Evolutionary conservation across 37 sponge, comb jelly and placozoan species (phyloP).

Genomic region (Ianthella basta): DNA sequence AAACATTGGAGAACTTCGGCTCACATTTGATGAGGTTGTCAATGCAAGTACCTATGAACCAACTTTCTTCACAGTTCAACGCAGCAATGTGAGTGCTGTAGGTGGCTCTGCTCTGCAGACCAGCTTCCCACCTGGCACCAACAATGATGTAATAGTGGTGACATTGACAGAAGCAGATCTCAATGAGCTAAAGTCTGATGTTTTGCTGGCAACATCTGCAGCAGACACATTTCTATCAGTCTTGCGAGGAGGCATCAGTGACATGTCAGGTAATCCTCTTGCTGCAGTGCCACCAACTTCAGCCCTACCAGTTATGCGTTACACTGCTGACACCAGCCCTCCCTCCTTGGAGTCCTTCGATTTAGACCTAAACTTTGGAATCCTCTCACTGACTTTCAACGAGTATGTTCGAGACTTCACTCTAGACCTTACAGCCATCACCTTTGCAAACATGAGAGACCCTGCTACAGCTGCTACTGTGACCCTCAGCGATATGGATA

Average conservation of each 20-base stretch:
- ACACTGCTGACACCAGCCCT: constrained; percentile 54
- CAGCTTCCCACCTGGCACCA: not conserved
- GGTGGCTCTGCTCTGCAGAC: not conserved
- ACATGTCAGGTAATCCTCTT: constrained; percentile 67
- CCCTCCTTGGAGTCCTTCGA: constrained; percentile 59
- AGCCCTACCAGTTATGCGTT: constrained; percentile 40
- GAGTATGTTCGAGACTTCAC: constrained; percentile 64
- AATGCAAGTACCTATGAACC: constrained; percentile 54
- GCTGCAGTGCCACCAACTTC: constrained; percentile 36
- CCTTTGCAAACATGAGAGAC: constrained; percentile 38
- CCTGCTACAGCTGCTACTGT: constrained; percentile 28
- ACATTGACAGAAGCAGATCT: constrained; percentile 55
- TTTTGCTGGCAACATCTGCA: constrained; percentile 51
- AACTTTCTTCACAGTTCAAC: constrained; percentile 52
- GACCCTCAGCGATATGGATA: constrained; percentile 37
- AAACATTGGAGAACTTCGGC: constrained; percentile 59
- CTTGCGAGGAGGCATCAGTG: constrained; percentile 40
- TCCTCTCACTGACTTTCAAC: constrained; percentile 59
- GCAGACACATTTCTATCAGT: constrained; percentile 70
- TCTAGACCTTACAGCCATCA: constrained; percentile 47
- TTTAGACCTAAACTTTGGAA: constrained; percentile 72
- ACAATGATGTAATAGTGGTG: constrained; percentile 48
- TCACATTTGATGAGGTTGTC: constrained; percentile 86
- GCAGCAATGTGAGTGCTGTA: not conserved
- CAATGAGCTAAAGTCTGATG: constrained; percentile 66